A percentile compares a stretch with the other conserved stretches of the same genome.
Conservation (phyloP, 2,888 invertebrate genomes). For the Cheiracanthium punctorium region DNA sequence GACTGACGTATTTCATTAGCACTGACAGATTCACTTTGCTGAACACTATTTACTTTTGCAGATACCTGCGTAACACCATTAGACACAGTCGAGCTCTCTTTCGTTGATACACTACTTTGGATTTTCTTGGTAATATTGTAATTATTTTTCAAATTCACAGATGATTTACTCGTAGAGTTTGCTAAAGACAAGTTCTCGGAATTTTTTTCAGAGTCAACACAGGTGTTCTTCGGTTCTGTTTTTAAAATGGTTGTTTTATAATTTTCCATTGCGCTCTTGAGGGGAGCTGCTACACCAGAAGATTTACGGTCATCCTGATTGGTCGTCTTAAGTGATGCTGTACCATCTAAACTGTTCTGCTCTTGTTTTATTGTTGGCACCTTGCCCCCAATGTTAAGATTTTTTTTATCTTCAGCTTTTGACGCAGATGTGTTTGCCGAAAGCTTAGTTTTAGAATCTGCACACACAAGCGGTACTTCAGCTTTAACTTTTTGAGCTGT, state of each 20-base stretch:
- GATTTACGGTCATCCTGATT: conserved; percentile 65
- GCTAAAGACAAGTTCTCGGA: not conserved
- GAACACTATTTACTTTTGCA: not conserved
- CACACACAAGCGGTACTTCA: conserved; percentile 16
- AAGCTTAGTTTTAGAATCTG: conserved; percentile 44
- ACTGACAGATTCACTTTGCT: not conserved
- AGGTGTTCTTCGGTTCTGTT: not conserved
- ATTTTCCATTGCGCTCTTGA: conserved; percentile 21
- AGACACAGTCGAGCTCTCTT: not conserved
- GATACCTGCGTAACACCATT: not conserved
- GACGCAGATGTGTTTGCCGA: conserved; percentile 36
- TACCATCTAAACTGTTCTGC: conserved; percentile 51
- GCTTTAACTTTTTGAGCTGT: not conserved
- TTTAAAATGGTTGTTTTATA: conserved; percentile 26
- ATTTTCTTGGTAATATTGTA: not conserved
- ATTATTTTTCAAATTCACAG: not conserved
- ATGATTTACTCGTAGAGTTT: not conserved
- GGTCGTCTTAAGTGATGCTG: conserved; percentile 27
- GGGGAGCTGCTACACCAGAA: conserved; percentile 34
- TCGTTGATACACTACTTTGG: conserved; percentile 6
- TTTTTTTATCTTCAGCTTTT: conserved; percentile 40
- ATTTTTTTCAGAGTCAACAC: not conserved
- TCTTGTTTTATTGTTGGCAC: conserved; percentile 63
- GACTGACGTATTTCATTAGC: not conserved
- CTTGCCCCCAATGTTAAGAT: conserved; percentile 42